These are phyloP conservation scores for Meriones psammophilus DNA, from an alignment of 2,797 vertebrate genomes.

Conservation along the genomic window DNA sequence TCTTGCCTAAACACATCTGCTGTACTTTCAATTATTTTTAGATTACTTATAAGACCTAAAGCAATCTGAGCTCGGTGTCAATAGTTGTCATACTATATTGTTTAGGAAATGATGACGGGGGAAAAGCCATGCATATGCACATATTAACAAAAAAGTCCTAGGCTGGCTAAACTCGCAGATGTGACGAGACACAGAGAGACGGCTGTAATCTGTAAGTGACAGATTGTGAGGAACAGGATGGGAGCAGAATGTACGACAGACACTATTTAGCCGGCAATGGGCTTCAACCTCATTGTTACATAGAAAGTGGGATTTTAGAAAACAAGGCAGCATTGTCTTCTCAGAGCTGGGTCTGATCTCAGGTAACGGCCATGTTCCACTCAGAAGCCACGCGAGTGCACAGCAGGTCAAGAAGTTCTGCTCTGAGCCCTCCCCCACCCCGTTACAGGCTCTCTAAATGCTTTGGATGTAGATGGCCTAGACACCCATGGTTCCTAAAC, in stretches of 20 bases:
- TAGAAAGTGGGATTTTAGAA: not conserved
- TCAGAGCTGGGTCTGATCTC: not conserved
- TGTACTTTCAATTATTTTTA: not conserved
- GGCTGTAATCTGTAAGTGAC: too few relatives aligned
- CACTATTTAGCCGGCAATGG: not conserved
- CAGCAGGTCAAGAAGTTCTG: not conserved
- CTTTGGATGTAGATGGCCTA: not conserved
- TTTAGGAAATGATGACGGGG: too few relatives aligned
- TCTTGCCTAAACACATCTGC: too few relatives aligned
- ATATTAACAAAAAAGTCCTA: not conserved
- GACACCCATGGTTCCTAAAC: not conserved
- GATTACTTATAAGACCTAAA: not conserved
- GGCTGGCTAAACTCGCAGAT: not conserved
- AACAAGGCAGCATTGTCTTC: not conserved
- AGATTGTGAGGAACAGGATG: not conserved
- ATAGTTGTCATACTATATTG: not conserved
- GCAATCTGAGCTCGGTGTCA: not conserved
- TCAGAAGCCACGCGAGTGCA: not conserved
- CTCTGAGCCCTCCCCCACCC: not conserved
- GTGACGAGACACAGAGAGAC: too few relatives aligned
- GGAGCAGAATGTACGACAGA: not conserved
- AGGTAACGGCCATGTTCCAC: not conserved
- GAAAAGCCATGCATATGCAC: not conserved
- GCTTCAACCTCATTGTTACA: not conserved
- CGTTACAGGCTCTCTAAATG: not conserved